Conservation (phyloP, 2,797 vertebrate genomes). For the Gallirallus australis region DNA sequence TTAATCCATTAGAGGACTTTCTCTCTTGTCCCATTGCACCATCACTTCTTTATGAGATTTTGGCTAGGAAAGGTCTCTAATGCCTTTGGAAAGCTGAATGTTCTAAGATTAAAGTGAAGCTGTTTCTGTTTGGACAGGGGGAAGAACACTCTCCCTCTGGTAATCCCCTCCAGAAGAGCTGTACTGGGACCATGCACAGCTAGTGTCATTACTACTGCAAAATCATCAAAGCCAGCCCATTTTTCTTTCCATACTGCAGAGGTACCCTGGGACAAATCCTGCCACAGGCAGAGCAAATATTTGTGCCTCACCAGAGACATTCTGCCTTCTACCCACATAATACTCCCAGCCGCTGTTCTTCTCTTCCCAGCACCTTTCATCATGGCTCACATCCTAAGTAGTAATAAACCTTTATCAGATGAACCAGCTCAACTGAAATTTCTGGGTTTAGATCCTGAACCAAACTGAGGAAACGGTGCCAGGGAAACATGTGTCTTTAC, state of each 20-base stretch:
- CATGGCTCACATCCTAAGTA: neutral
- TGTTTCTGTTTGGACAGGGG: neutral
- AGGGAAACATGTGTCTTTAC: rapidly evolving
- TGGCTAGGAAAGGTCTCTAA: neutral
- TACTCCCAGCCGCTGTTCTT: neutral
- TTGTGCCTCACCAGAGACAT: neutral
- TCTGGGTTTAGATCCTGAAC: neutral
- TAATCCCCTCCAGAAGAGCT: neutral
- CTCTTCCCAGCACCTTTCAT: neutral
- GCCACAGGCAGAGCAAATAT: neutral
- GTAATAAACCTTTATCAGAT: neutral
- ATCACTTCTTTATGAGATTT: neutral
- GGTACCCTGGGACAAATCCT: slow-evolving; percentile 10
- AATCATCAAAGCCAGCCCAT: slow-evolving; percentile 7
- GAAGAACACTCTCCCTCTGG: neutral
- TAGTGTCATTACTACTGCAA: neutral
- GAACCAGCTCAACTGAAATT: neutral
- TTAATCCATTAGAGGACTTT: neutral
- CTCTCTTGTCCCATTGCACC: neutral
- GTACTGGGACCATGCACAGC: neutral
- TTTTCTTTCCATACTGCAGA: neutral
- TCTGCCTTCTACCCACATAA: neutral
- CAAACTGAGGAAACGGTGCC: neutral
- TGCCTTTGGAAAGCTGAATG: neutral
- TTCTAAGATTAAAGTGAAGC: slow-evolving; percentile 3